Base-by-base conservation (phyloP, 92 coral and sea anemone species). In the Umimayanthus kanabou region DNA sequence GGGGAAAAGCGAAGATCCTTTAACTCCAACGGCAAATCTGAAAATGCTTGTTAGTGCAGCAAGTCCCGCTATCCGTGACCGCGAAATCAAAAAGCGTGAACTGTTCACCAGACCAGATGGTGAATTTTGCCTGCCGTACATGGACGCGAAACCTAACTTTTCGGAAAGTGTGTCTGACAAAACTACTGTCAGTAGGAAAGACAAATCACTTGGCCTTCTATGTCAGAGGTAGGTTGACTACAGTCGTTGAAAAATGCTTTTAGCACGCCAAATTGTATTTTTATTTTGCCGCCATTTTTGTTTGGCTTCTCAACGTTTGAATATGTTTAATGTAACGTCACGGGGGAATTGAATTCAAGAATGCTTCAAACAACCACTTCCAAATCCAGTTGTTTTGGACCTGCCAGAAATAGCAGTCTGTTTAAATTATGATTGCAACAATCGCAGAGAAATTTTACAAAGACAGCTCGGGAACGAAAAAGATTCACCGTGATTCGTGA, bases 1-100 rank as follows among this genome's bases (percentile, higher is more conserved):
- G 0, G 57, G 80, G 15, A 85, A 78, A 29, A 74, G 80, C 20
- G 96, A 92, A 25, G 98, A 97, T 43, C 99, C 99, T 16, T 88
- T 97, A 8, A 97, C 99, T 75, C 99, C 99, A 18, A 95, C 98
- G 22, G 99, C 99, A 26, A 97, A 97, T 85, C 94, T 97, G 50
- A 97, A 97, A 90, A 95, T 97, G 96, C 92, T 97, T 20, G 98
- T 97, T 73, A 97, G 97, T 82, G 99, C 98, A 47, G 98, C 98
- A 33, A 97, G 99, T 76, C 99, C 99, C 77, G 98, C 98, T 73
- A 97, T 97, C 50, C 92, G 98, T 70, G 99, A 97, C 88, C 93
- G 98, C 64, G 99, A 97, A 82, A 94, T 85, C 69, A 97, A 93
- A 80, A 97, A 95, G 88, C 89, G 98, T 72, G 99, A 97, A 87